Conservation (phyloP, 2,113 vertebrate species). For the Ia io region DNA sequence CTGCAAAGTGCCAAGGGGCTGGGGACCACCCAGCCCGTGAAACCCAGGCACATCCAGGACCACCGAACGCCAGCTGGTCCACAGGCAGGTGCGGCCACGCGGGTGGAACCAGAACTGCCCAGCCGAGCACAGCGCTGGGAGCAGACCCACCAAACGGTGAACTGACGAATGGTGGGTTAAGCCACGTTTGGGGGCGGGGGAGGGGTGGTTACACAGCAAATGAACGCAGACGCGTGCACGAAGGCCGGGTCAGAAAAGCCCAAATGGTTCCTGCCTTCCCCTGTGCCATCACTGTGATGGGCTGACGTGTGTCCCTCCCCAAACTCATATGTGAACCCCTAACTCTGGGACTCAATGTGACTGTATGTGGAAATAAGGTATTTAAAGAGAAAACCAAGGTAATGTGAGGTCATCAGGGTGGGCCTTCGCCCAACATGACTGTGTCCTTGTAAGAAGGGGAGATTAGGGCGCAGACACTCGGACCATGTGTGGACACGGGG, state of each 20-base stretch:
- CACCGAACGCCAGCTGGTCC: neutral
- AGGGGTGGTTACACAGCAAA: neutral
- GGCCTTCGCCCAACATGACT: neutral
- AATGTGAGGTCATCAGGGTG: neutral
- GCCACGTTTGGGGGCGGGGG: neutral
- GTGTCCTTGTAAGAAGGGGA: neutral
- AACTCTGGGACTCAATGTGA: neutral
- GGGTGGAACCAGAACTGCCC: neutral
- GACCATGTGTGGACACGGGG: neutral
- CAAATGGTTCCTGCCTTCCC: neutral
- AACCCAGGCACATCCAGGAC: neutral
- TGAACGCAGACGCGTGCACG: neutral
- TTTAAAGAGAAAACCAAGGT: neutral
- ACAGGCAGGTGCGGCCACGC: neutral
- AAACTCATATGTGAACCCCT: neutral
- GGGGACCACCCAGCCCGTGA: neutral
- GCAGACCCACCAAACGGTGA: neutral
- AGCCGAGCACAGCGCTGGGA: neutral
- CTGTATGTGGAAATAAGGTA: neutral
- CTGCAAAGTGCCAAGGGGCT: neutral
- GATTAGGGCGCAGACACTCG: neutral
- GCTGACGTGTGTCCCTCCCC: neutral
- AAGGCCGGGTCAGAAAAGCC: neutral
- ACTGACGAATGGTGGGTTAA: neutral
- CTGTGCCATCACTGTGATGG: neutral